Evolutionary conservation across 2,113 vertebrate genomes (phyloP).

Genomic region (Nicator chloris): DNA sequence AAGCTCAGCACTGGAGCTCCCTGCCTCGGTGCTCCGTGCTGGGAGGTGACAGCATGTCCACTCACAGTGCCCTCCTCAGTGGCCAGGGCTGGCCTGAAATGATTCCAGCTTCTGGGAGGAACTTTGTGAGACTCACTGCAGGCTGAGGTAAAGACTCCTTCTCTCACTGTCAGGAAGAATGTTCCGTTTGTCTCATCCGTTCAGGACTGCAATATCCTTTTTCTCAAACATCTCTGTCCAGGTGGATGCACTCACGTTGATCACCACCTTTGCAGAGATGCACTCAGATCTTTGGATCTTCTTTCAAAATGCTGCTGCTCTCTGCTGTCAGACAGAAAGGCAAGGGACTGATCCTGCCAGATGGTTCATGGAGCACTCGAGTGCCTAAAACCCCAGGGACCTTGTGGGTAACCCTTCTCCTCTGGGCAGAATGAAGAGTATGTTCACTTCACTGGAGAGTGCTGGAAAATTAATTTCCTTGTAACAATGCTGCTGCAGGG

Average conservation of each 20-base stretch:
- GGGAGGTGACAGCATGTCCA: neutral
- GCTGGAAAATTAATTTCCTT: neutral
- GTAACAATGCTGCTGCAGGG: neutral
- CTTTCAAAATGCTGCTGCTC: neutral
- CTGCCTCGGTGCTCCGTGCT: neutral
- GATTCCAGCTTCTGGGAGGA: neutral
- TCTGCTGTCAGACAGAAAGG: neutral
- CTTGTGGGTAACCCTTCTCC: neutral
- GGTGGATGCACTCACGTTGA: neutral
- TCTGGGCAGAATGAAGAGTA: neutral
- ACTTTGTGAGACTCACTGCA: neutral
- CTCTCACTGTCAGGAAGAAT: neutral
- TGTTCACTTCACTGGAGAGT: neutral
- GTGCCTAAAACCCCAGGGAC: neutral
- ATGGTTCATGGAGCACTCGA: neutral
- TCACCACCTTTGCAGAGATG: neutral
- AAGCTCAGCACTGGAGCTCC: neutral
- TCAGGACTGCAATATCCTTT: neutral
- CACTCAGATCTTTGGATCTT: neutral
- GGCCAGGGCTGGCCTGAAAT: neutral
- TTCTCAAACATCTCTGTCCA: accelerated
- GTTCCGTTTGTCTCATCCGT: neutral
- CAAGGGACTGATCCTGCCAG: neutral
- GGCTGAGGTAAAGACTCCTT: neutral
- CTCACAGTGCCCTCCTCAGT: neutral